These are phyloP conservation scores for Siniperca chuatsi DNA, from an alignment of 2,113 vertebrate species.

Conservation along the genomic window DNA sequence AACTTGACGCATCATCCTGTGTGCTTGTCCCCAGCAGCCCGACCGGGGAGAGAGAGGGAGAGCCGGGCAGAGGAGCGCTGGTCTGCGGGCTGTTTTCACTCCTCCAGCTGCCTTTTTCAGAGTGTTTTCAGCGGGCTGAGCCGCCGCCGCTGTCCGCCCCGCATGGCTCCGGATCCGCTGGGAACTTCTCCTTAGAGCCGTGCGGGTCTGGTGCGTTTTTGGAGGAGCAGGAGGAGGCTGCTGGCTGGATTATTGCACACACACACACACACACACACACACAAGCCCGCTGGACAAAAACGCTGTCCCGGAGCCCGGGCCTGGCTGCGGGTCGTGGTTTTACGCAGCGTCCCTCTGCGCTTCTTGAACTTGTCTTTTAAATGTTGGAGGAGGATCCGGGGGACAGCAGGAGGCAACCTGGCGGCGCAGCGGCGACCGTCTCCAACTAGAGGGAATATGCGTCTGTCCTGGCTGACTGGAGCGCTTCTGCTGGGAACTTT, in stretches of 20 bases:
- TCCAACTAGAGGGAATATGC: conserved; percentile 81
- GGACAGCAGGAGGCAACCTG: neutral
- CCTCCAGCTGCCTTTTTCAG: neutral
- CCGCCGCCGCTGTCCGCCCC: conserved; percentile 17
- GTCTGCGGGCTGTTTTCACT: conserved; percentile 17
- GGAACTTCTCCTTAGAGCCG: conserved; percentile 38
- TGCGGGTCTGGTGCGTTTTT: conserved; percentile 18
- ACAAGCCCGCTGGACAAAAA: conserved; percentile 14
- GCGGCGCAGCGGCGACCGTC: conserved; percentile 21
- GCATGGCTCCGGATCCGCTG: conserved; percentile 20
- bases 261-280: neutral
- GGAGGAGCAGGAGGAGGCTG: conserved; percentile 1
- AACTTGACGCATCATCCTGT: conserved; percentile 5
- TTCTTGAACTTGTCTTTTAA: neutral
- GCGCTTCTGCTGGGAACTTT: conserved; percentile 89
- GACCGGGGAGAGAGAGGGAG: neutral
- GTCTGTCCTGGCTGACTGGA: conserved; percentile 84
- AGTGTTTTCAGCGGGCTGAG: neutral
- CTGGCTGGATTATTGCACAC: conserved; percentile 3
- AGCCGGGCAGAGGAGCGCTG: neutral
- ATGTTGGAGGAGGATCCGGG: conserved; percentile 52
- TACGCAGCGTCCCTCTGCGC: conserved; percentile 15
- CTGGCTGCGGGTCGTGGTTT: conserved; percentile 34
- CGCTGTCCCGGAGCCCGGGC: conserved; percentile 15
- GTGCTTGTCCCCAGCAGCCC: conserved; percentile 57